Conservation (phyloP, 2,113 vertebrate species). For the Psittacus erithacus region DNA sequence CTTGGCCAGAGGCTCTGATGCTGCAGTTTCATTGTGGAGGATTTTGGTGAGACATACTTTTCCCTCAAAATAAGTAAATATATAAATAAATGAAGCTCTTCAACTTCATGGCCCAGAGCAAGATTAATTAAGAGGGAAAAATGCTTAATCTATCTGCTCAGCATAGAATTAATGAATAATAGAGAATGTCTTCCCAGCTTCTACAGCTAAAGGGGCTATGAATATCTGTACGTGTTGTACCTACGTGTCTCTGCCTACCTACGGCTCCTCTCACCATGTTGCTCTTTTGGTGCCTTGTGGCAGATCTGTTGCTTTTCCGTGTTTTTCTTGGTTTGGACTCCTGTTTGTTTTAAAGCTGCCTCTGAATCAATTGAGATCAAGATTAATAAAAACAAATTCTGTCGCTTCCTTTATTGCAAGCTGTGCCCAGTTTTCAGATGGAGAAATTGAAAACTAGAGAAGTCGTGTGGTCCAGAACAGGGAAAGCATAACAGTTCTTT, state of each 20-base stretch:
- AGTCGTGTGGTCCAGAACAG: neutral
- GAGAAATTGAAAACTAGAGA: neutral
- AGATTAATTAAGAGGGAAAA: conserved; percentile 39
- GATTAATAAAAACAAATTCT: conserved; percentile 1
- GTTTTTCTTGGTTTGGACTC: neutral
- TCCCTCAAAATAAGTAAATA: conserved; percentile 26
- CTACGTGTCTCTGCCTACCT: neutral
- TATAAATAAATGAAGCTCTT: conserved; percentile 33
- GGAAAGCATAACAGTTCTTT: neutral
- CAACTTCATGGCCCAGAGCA: neutral
- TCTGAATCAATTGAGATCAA: neutral
- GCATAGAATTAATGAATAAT: conserved; percentile 31
- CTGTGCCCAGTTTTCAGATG: neutral
- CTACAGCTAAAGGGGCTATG: neutral
- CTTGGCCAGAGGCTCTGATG: neutral
- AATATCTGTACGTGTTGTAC: neutral
- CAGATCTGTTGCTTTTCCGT: neutral
- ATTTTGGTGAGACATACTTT: neutral
- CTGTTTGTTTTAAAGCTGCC: neutral
- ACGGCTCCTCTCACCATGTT: neutral
- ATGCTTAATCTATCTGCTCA: conserved; percentile 22
- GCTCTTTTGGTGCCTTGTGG: neutral
- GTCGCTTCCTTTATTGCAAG: neutral
- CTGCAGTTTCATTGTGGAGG: neutral
- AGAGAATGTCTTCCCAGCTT: neutral